Conservation (phyloP, 2,797 vertebrate genomes). For the Neomorphus geoffroyi region DNA sequence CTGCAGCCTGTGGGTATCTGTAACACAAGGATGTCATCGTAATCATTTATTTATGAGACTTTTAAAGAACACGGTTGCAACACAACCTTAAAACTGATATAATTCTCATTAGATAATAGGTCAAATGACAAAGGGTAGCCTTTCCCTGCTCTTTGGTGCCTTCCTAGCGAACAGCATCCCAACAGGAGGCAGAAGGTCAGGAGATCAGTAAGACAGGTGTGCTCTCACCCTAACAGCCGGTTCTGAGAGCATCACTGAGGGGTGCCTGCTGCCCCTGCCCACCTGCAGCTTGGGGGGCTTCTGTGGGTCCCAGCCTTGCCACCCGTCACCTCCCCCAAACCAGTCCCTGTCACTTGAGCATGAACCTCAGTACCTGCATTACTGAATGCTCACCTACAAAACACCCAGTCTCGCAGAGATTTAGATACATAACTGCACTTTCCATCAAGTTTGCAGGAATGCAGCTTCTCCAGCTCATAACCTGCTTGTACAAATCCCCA, state of each 20-base stretch:
- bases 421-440: accelerated
- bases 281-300: accelerated
- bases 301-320: accelerated
- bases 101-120: neutral
- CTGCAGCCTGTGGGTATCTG: neutral
- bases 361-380: neutral
- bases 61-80: neutral
- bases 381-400: neutral
- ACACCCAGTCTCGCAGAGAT: neutral
- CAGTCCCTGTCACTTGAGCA: neutral
- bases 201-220: neutral
- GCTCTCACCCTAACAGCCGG: accelerated
- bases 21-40: neutral
- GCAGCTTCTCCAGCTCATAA: neutral
- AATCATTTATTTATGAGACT: conserved; percentile 64
- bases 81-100: neutral
- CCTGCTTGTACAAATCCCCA: neutral
- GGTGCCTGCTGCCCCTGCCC: neutral
- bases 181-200: neutral
- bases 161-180: neutral
- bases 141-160: neutral
- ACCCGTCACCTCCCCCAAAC: neutral
- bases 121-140: accelerated
- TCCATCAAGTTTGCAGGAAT: neutral
- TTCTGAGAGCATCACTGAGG: accelerated